Evolutionary conservation across 2,797 vertebrate species (phyloP), one percentile per base, ranked within the genome.

Genomic region (Argyrosomus regius): DNA sequence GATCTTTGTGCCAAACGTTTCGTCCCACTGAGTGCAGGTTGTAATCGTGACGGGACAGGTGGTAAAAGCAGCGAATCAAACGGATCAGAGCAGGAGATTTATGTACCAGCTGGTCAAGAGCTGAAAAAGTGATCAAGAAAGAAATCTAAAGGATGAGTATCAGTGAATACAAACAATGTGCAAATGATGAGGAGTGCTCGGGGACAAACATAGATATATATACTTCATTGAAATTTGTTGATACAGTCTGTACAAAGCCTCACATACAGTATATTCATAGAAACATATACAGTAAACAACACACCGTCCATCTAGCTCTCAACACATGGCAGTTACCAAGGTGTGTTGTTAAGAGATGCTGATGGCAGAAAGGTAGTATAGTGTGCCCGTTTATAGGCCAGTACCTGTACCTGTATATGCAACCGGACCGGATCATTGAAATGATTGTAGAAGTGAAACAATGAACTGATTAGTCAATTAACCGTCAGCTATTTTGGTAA

Each of bases 11-110:
- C 77, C 80, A 82, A 76, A 68, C 24, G 46, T 28, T 50, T 75
- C 5, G 5, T 65, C 67, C 75, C 71, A 46, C 68, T 69, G 69
- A 69, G 71, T 20, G 80, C 78, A 74, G 75, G 77, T 74, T 82
- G 76, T 83, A 77, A 83, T 81, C 39, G 5, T 54, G 60, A 53
- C 13, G 22, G 49, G 74, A 39, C 81, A 79, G 86, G 75, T 85
- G 87, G 78, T 77, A 64, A 78, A 80, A 72, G 70, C 52, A 28
- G 41, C 13, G 13, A 76, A 72, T 74, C 57, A 57, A 62, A 72
- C n/a, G 5, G 35, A 80, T 72, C 76, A 58, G 56, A 77, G 69
- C 50, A 17, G 22, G 39, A 77, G 59, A 45, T 81, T 56, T 62
- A 48, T 59, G 59, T 11, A 5, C 46, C 58, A 68, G 82, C 83